Base-by-base conservation (phyloP, 1,140 invertebrate genomes). In the Cardiocondyla obscurior region DNA sequence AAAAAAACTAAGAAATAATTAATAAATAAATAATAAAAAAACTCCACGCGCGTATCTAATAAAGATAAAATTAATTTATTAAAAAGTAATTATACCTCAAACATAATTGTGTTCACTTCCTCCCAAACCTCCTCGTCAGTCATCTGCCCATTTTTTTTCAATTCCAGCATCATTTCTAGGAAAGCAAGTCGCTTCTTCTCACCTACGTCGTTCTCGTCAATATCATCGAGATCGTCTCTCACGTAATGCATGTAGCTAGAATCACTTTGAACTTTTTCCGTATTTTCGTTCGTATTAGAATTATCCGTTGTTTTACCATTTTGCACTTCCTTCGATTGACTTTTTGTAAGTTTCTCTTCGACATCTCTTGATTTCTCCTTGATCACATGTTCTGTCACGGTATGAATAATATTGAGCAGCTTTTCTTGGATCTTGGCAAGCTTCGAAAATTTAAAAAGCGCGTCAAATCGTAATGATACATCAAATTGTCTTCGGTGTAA, bases 31-130 rank as follows among this genome's bases (percentile, higher is more conserved):
- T 73, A 28, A 12, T 10, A 39, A 16, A 51, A 36, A 16, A n/a
- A n/a, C n/a, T 33, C 22, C 6, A 12, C 10, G 14, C 25, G 12
- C n/a, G 14, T 16, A 1, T 60, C 28, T 0, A 1, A 30, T 74
- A 0, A 19, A 30, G 25, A 42, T 51, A 53, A 25, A 0, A 72
- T n/a, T 33, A 55, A 67, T 58, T 60, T 28, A 81, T 93, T 19
- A 12, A 36, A 30, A 53, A 2, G 0, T 36, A 36, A n/a, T 16
- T 16, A 42, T 90, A 97, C 97, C 95, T 97, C 97, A 92, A 97
- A 97, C 96, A 98, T 97, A 81, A 98, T 98, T 0, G 97, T 98
- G 84, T 98, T 96, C 0, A 98, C 97, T 95, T 98, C 96, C 91
- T 98, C 97, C 89, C 96, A 95, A 51, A 99, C 97, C 92, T 98